Conservation (phyloP, 2,113 vertebrate genomes). For the Mesocricetus auratus region DNA sequence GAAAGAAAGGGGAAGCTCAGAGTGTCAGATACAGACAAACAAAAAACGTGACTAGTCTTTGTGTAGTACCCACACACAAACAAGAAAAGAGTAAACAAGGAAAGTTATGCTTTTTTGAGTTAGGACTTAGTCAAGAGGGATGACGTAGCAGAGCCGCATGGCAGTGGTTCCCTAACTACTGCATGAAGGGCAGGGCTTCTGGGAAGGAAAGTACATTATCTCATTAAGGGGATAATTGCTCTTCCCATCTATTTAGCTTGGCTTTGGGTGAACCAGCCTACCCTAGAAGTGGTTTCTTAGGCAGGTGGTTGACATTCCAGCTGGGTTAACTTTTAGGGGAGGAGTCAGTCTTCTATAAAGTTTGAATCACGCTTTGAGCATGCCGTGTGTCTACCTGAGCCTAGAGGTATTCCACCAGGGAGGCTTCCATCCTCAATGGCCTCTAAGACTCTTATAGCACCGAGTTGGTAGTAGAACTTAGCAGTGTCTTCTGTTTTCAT, state of each 20-base stretch:
- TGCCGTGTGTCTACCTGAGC: not conserved
- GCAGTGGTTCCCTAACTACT: not conserved
- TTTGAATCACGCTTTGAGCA: not conserved
- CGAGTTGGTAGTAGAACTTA: not conserved
- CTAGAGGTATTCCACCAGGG: not conserved
- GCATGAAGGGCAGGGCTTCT: not conserved
- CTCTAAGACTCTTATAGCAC: not conserved
- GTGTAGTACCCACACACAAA: too few relatives aligned
- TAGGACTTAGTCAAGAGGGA: not conserved
- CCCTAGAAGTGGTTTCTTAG: not conserved
- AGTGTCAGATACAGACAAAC: too few relatives aligned
- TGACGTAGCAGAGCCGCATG: not conserved
- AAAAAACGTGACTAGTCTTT: not conserved
- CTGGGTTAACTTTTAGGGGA: not conserved
- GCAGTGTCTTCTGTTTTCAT: too few relatives aligned
- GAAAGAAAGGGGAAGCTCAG: not conserved
- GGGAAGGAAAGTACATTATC: not conserved
- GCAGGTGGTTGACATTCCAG: not conserved
- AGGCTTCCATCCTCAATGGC: not conserved
- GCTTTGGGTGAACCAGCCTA: not conserved
- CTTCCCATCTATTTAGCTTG: not conserved
- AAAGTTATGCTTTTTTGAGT: not conserved
- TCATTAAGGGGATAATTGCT: not conserved
- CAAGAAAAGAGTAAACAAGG: not conserved
- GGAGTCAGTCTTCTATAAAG: too few relatives aligned